phyloP scores from a whole-genome alignment of 2,888 invertebrate genomes.

The Thecophora atra region DNA sequence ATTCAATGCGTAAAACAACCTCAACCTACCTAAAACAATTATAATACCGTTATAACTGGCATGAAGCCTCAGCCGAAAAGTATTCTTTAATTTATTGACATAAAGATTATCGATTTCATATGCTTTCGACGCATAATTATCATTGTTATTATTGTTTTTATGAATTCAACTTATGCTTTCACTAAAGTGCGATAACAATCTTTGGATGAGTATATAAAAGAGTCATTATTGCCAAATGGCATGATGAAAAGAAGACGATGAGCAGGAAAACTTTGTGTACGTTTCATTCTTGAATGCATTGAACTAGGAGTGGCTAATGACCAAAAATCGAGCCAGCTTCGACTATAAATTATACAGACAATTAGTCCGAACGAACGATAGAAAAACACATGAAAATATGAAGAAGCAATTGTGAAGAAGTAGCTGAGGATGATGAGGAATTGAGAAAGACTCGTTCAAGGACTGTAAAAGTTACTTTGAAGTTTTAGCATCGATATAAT shows the following conservation, averaged over 20 bases:
- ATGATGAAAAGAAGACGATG: neutral
- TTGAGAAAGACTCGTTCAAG: slow-evolving; percentile 10
- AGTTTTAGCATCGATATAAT: slow-evolving; percentile 34
- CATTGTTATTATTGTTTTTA: neutral
- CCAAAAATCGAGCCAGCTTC: slow-evolving; percentile 39
- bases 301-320: slow-evolving; percentile 42
- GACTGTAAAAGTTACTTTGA: slow-evolving; percentile 44
- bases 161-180: neutral
- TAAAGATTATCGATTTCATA: slow-evolving; percentile 56
- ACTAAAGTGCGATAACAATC: slow-evolving; percentile 9
- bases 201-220: slow-evolving; percentile 22
- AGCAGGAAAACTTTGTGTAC: neutral
- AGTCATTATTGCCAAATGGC: slow-evolving; percentile 25
- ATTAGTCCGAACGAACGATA: neutral
- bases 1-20: neutral
- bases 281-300: slow-evolving; percentile 37
- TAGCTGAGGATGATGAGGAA: neutral
- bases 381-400: slow-evolving; percentile 6
- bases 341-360: slow-evolving; percentile 47
- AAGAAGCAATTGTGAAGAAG: neutral
- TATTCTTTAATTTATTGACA: slow-evolving; percentile 46
- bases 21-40: neutral
- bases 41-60: neutral
- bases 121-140: slow-evolving; percentile 42
- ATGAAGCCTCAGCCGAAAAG: slow-evolving; percentile 8